Base-by-base conservation (phyloP, 92 coral and sea anemone genomes). In the Epizoanthus stellaris region DNA sequence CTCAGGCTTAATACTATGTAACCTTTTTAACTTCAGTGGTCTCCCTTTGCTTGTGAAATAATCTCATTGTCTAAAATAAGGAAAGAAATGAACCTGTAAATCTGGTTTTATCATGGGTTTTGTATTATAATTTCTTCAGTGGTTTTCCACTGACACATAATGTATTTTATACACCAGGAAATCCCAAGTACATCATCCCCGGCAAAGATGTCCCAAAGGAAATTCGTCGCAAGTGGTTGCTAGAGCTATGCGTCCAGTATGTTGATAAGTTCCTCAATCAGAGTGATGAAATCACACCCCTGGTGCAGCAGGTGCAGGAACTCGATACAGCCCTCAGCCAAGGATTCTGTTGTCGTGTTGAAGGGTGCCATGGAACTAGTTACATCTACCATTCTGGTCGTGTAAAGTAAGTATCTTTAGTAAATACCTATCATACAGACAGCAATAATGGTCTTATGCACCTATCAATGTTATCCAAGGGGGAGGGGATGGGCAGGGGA, bases 301-400 rank as follows among this genome's bases (percentile, higher is more conserved):
- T 81, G 74, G 81, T 87, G 60, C 90, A 87, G 75, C 90, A 80
- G 49, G 90, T 87, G 77, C 76, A 66, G 13, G 57, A 77, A 60
- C 19, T 80, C 49, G 72, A 68, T 61, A 63, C 73, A 57, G 87
- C 87, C 81, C 63, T 39, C 45, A 58, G 59, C 67, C 43, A 73
- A 70, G 87, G 87, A 36, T 84, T 84, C 56, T 36, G 73, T 69
- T 84, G 87, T 69, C 81, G 87, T 73, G 87, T 84, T 45, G 88
- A 63, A 17, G 82, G 67, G 30, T 85, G 88, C 67, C 73, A 67
- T 39, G 81, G 76, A 77, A 85, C 75, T 68, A 19, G 64, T 61
- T 85, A 85, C 67, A 79, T 75, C 45, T 73, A 85, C 68, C 88
- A 85, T 64, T 85, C 88, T 59, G 23, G 62, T 43, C 75, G 88